phyloP scores from a whole-genome alignment of 2,888 invertebrate genomes.

The Alentia gelatinosa region DNA sequence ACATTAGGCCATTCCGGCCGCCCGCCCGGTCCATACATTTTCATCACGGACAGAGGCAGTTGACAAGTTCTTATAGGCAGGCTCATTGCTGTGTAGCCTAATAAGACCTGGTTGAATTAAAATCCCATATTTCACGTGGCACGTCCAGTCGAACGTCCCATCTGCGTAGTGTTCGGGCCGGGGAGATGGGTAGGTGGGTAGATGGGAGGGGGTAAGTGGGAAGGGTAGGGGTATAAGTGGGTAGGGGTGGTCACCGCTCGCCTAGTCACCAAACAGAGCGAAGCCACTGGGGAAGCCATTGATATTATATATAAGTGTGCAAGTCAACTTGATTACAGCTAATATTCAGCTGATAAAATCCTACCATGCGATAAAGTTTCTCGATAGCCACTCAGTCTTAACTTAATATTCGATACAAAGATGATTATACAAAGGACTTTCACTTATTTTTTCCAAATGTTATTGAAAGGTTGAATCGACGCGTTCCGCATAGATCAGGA shows the following conservation, averaged over 20 bases:
- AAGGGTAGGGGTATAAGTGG: not conserved
- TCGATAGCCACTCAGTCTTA: too few relatives aligned
- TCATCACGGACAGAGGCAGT: slow-evolving; percentile 42
- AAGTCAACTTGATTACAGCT: too few relatives aligned
- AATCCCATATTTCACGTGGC: slow-evolving; percentile 29
- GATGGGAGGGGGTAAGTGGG: not conserved
- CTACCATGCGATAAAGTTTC: too few relatives aligned
- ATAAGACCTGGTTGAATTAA: slow-evolving; percentile 51
- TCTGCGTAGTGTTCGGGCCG: not conserved
- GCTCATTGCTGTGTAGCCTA: slow-evolving; percentile 40
- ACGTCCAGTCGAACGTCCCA: not conserved
- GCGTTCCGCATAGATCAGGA: too few relatives aligned
- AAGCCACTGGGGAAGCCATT: not conserved
- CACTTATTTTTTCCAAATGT: too few relatives aligned
- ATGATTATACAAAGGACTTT: too few relatives aligned
- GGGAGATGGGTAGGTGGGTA: not conserved
- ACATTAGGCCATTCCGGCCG: slow-evolving; percentile 14
- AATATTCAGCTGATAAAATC: too few relatives aligned
- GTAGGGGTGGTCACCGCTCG: not conserved
- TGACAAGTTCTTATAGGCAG: slow-evolving; percentile 52
- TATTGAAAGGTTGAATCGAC: too few relatives aligned
- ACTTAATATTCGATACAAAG: too few relatives aligned
- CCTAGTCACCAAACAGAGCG: not conserved
- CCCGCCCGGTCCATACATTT: slow-evolving; percentile 22
- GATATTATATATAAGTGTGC: too few relatives aligned